phyloP scores from a whole-genome alignment of 2,113 vertebrate genomes.

The Campylomormyrus tamandua region DNA sequence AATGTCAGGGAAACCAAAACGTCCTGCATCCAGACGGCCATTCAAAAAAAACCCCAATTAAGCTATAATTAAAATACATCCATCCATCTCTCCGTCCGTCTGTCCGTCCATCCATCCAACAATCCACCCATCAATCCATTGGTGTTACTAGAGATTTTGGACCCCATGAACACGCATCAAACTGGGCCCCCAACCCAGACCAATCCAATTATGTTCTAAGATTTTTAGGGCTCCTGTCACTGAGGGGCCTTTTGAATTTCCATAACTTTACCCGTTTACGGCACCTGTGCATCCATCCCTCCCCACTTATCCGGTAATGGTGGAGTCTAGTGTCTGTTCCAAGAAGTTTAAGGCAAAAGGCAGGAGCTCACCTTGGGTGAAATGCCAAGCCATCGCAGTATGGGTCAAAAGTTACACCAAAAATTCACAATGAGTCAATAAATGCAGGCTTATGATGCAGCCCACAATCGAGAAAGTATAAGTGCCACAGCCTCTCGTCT shows the following conservation, averaged over 20 bases:
- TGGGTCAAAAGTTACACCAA: neutral
- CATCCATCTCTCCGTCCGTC: neutral
- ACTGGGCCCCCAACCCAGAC: neutral
- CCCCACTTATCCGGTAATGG: neutral
- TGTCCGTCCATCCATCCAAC: neutral
- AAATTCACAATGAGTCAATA: neutral
- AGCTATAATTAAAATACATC: neutral
- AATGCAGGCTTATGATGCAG: neutral
- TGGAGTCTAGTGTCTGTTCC: neutral
- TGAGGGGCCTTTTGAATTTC: neutral
- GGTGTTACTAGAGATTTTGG: neutral
- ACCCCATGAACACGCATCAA: neutral
- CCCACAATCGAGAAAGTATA: neutral
- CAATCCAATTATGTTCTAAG: neutral
- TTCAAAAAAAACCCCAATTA: neutral
- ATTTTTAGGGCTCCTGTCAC: neutral
- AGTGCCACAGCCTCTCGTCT: neutral
- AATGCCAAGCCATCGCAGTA: neutral
- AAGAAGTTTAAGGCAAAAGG: neutral
- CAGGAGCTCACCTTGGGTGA: neutral
- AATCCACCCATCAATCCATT: neutral
- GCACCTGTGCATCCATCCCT: neutral
- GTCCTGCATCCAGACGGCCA: neutral
- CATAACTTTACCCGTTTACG: neutral
- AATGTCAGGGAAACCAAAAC: neutral